Evolutionary conservation across 2,888 invertebrate genomes (phyloP), one percentile per base, ranked within the genome.

Genomic region (Masnerella sp.): DNA sequence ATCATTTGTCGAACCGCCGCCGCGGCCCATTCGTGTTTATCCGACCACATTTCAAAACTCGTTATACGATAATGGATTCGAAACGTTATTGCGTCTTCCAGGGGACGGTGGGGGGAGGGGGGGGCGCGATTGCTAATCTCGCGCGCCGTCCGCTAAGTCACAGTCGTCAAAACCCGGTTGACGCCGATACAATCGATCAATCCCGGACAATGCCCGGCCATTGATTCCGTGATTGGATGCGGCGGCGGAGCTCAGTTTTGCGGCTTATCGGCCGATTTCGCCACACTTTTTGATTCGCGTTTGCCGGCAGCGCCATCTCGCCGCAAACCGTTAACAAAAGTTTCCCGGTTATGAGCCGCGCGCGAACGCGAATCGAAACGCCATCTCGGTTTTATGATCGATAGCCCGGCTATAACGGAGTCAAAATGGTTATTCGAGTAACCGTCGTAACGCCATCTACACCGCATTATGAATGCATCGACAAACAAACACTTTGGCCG

Each of bases 41-140:
- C 64, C 71, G 58, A 71, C 71, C 71, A 64, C 71, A 58, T 64
- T 71, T 64, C 71, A 58, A 71, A 71, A 71, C 64, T 64, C 51
- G 58, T 61, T 54, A 40, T 32, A 54, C 69, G 69, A 69, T 69
- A 61, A 61, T 69, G 69, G 40, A 61, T 61, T 45, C 61, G 61
- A 54, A 61, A 59, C 36, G 45, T 61, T 69, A 69, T 69, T 69
- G 54, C 59, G 38, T 69, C 69, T 69, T 69, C 20, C 45, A 1
- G 34, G 34, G 34, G 12, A 14, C 12, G n/a, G 25, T 17, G 32
- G 18, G 7, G 34, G n/a, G 34, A 9, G 5, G 17, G 20, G 36
- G 25, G n/a, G 38, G 42, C 54, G 14, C 61, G 30, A 42, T 40
- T 28, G 49, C 58, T 67, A 56, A 67, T 58, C 47, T 51, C 40